These are phyloP conservation scores for Microtus californicus DNA, from an alignment of 2,797 vertebrate species.

Conservation along the genomic window DNA sequence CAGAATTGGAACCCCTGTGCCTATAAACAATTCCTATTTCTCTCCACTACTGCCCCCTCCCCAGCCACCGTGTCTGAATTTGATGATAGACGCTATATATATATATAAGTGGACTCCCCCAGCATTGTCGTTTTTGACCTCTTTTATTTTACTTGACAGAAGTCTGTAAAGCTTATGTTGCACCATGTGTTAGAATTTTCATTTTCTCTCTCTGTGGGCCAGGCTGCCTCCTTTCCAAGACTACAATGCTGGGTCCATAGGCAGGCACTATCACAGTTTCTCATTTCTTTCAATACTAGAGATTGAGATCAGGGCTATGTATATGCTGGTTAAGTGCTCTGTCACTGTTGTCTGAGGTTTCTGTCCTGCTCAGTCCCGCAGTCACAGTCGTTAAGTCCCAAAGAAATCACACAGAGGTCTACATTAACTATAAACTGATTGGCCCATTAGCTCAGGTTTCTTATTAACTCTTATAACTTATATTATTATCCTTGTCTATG, in stretches of 20 bases:
- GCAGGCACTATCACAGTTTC: background rate
- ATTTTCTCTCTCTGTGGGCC: background rate
- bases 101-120: background rate
- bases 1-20: background rate
- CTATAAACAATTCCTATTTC: background rate
- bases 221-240: background rate
- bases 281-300: background rate
- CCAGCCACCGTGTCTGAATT: conserved; percentile 25
- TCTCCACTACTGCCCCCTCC: background rate
- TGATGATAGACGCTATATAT: background rate
- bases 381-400: too few relatives aligned
- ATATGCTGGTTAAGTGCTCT: background rate
- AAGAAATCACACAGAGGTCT: too few relatives aligned
- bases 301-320: background rate
- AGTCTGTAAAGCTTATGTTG: background rate
- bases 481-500: too few relatives aligned
- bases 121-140: conserved; percentile 44
- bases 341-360: background rate
- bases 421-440: too few relatives aligned
- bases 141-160: conserved; percentile 44
- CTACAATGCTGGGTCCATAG: background rate
- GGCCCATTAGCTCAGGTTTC: too few relatives aligned
- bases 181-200: conserved; percentile 10
- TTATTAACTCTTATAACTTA: too few relatives aligned
- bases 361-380: too few relatives aligned